Base-by-base conservation (phyloP, 1,140 invertebrate genomes). In the Saxidomus purpurata region DNA sequence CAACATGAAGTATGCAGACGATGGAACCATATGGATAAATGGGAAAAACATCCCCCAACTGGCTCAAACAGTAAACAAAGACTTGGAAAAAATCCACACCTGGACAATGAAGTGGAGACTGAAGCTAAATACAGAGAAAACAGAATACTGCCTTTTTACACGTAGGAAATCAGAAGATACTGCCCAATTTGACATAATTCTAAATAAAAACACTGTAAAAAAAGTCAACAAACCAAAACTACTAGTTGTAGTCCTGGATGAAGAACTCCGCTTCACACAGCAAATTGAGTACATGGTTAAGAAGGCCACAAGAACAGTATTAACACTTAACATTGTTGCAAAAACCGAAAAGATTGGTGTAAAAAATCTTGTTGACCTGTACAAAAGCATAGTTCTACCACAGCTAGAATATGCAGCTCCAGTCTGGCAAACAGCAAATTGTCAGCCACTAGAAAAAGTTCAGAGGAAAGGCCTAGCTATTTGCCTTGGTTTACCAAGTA, bases 61-160 rank as follows among this genome's bases (percentile, higher is more conserved):
- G 13, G 55, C 31, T 25, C 4, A 11, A 25, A 36, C 17, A 2
- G 49, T 77, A 0, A 13, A 25, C 4, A 17, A 11, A 17, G 49
- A 87, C 8, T n/a, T 59, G 0, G 34, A 31, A 17, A 38, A 77
- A 55, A 25, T 61, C 6, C 31, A 13, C 8, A 9, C 38, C 4
- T 87, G 71, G 69, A 77, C 22, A 43, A 63, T 3, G 9, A 87
- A 63, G 59, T 87, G 71, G 76, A 77, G 85, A 49, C 79, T 87
- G 34, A 69, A 79, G 22, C 8, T 77, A 15, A 87, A 61, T 25
- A 13, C 47, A 22, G 74, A 67, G 19, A n/a, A 87, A 87, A 77
- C 52, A 31, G 84, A 76, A 28, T 38, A 59, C 19, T 38, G 22
- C 22, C 36, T 87, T 0, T 87, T 87, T 52, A 52, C 34, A n/a